Evolutionary conservation across 2,888 invertebrate species (phyloP).

Genomic region (Nephrocerus scutellatus): DNA sequence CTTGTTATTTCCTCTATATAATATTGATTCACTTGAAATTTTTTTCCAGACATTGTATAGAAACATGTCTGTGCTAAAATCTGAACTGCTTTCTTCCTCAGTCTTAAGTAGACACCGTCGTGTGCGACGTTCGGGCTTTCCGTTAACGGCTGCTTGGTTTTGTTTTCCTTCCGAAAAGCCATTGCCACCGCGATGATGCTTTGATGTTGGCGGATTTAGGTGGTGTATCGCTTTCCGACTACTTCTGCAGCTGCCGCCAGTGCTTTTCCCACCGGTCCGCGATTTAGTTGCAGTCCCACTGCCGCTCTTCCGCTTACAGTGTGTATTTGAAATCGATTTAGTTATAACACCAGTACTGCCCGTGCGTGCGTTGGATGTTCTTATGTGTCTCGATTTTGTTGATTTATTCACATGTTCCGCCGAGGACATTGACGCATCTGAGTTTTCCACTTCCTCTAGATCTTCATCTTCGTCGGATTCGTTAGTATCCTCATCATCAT

Average conservation of each 20-base stretch:
- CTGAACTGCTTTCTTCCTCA: constrained; percentile 39
- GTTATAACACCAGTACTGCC: too few relatives aligned
- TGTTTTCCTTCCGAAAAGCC: constrained; percentile 5
- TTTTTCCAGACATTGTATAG: constrained; percentile 29
- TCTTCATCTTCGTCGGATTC: constrained; percentile 15
- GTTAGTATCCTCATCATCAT: constrained; percentile 12
- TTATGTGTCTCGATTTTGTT: not conserved
- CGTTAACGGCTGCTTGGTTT: constrained; percentile 16
- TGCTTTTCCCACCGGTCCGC: constrained; percentile 15
- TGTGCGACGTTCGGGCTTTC: constrained; percentile 32
- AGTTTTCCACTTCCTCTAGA: not conserved
- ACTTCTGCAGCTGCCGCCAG: constrained; percentile 36
- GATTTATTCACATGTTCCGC: constrained; percentile 2
- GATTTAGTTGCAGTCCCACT: constrained; percentile 16
- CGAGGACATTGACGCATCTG: not conserved
- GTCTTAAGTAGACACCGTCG: constrained; percentile 42
- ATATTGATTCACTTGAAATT: constrained; percentile 34
- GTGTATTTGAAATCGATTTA: too few relatives aligned
- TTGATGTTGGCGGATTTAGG: constrained; percentile 15
- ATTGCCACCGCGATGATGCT: constrained; percentile 17
- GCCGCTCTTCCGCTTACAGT: constrained; percentile 15
- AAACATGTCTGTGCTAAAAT: constrained; percentile 31
- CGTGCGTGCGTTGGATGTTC: not conserved
- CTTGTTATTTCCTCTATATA: constrained; percentile 15
- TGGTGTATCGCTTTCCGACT: constrained; percentile 23